Base-by-base conservation (phyloP, 2,113 vertebrate species). In the Daphoenositta chrysoptera region DNA sequence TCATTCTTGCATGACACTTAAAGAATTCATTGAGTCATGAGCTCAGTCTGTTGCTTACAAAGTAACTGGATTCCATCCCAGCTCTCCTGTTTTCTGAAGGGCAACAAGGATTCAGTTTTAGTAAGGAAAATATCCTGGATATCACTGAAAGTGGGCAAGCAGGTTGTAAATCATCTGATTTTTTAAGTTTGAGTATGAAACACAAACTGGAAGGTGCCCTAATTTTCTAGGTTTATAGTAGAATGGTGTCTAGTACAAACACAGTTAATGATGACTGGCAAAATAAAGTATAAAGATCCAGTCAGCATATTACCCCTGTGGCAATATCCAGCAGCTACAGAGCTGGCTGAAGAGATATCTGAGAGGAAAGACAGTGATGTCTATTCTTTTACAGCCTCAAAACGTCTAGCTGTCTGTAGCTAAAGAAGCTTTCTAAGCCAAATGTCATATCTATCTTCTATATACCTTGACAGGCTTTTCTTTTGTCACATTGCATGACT, bases 351-450 rank as follows among this genome's bases (percentile, higher is more conserved):
- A 64, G 51, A 76, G 27, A 33, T 27, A 15, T 8, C 68, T 1
- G 1, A 75, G 22, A 22, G 16, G 8, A 77, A 73, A 40, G 33
- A 35, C 7, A 81, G 30, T 18, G 19, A 71, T 1, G 0, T 0
- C 1, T 11, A n/a, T 30, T 75, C 20, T 35, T 68, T 58, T 10
- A 83, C 31, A 64, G 30, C 6, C 70, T 79, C 82, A 17, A 37
- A 66, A 19, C 15, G 51, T 60, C 18, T n/a, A 76, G 31, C 33
- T 81, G 31, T 26, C 18, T 47, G 35, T 15, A 70, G n/a, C 72
- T 58, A 83, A 70, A 93, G 56, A 37, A 93, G 60, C 20, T 85
- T 76, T 47, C 39, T 72, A 73, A 75, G 17, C 14, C 56, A 84
- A 72, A 89, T 42, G 33, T 51, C 11, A 0, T 10, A 51, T 44